Evolutionary conservation across 2,797 vertebrate genomes (phyloP), one percentile per base, ranked within the genome.

Genomic region (Alcedo quadribrachys): DNA sequence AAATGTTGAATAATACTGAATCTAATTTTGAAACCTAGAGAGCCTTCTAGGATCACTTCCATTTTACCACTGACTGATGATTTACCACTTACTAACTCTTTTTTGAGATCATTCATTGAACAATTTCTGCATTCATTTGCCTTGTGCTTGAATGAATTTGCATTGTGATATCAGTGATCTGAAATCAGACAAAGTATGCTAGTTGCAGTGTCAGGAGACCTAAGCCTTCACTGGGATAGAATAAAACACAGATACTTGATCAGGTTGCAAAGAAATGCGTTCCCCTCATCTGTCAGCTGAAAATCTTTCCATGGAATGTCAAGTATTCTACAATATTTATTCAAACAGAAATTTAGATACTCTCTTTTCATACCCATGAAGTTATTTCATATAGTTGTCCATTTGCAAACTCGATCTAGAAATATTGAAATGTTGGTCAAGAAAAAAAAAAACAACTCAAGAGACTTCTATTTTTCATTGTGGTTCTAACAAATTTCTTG

Each of bases 1-100:
- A 95, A 95, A 92, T 78, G 77, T 83, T 93, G 91, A 91, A 71
- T 89, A 94, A 82, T 51, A 32, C 40, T 51, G 46, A 85, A 43
- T 73, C 75, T 89, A 92, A 92, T 82, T 84, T 75, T 89, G 73
- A 81, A 93, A 89, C 79, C 92, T 14, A 33, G 89, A 80, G 80
- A 95, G 60, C 40, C 53, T 85, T 45, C 54, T 83, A 87, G 55
- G 48, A 91, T 83, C n/a, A 58, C 46, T 71, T 85, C 37, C 25
- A 76, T 92, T 85, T 93, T 69, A 69, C 27, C 25, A 50, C 37
- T 37, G 13, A 37, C 37, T 24, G 69, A 81, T 81, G 91, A 94
- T 93, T 95, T 93, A 92, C 82, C 69, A 87, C 48, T 65, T 53
- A 71, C 58, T 77, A 89, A 81, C 71, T 79, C 37, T 68, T 92